These are phyloP conservation scores for Pristionchus fissidentatus DNA, from an alignment of 2,888 invertebrate species.

Conservation along the genomic window DNA sequence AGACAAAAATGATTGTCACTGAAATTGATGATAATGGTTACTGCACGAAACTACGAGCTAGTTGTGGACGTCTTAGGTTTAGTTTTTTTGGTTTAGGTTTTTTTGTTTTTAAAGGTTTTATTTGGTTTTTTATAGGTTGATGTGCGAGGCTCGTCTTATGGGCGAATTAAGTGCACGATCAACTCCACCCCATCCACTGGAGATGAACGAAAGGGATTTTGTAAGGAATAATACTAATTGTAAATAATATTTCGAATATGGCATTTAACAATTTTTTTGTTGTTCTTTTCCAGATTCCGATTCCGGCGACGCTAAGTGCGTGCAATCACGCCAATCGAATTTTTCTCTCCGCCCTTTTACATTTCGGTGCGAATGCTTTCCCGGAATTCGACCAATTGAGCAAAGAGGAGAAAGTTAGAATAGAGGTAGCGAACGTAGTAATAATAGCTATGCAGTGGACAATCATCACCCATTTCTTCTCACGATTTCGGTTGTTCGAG, in stretches of 20 bases:
- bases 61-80: too few species aligned
- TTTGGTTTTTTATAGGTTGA: not conserved
- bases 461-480: not conserved
- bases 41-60: too few species aligned
- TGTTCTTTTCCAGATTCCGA: not conserved
- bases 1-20: too few species aligned
- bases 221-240: not conserved
- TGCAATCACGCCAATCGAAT: not conserved
- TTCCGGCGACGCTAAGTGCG: not conserved
- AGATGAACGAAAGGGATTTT: not conserved
- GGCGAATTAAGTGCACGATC: not conserved
- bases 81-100: not conserved
- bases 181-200: slow-evolving; percentile 11
- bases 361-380: not conserved
- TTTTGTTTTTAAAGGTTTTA: not conserved
- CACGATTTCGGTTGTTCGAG: not conserved
- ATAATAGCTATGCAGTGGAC: not conserved
- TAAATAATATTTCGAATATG: too few species aligned
- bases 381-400: not conserved
- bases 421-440: not conserved
- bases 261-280: too few species aligned
- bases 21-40: too few species aligned
- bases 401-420: not conserved
- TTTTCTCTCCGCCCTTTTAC: not conserved
- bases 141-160: not conserved